Evolutionary conservation across 2,888 invertebrate species (phyloP).

Genomic region (Trachelus stipa): DNA sequence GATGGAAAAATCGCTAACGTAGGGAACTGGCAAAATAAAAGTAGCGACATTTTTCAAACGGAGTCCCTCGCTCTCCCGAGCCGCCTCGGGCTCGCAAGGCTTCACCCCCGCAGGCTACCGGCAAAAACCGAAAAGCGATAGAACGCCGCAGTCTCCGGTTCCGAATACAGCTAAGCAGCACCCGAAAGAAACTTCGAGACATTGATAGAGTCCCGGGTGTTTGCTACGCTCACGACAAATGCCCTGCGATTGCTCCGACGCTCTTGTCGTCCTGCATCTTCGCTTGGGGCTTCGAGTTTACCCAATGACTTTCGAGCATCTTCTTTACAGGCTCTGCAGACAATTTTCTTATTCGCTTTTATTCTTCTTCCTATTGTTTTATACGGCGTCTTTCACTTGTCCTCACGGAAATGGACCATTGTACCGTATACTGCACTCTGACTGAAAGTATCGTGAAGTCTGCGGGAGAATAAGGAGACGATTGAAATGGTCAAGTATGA

Average conservation of each 20-base stretch:
- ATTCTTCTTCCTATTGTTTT: not conserved
- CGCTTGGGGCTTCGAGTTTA: not conserved
- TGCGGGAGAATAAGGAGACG: not conserved
- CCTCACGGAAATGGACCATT: not conserved
- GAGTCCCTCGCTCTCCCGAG: conserved; percentile 27
- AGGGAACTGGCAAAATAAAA: conserved; percentile 63
- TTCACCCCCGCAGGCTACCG: conserved; percentile 15
- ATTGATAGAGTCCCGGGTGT: conserved; percentile 59
- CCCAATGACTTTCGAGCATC: not conserved
- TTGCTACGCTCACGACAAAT: conserved; percentile 56
- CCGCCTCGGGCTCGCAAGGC: conserved; percentile 24
- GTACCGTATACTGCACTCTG: not conserved
- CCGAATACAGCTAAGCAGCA: conserved; percentile 41
- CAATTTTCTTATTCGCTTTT: not conserved
- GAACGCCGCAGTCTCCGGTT: conserved; percentile 37
- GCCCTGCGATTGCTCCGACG: conserved; percentile 46
- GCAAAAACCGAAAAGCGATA: conserved; percentile 62
- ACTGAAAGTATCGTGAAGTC: not conserved
- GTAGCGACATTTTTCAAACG: conserved; percentile 61
- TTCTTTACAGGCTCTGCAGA: not conserved
- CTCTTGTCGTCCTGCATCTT: conserved; percentile 17
- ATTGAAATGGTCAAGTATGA: not conserved
- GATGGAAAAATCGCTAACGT: conserved; percentile 66
- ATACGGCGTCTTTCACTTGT: not conserved
- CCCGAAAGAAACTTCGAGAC: conserved; percentile 60